phyloP scores from a whole-genome alignment of 2,888 invertebrate genomes.

The Hedychridium roseum region DNA sequence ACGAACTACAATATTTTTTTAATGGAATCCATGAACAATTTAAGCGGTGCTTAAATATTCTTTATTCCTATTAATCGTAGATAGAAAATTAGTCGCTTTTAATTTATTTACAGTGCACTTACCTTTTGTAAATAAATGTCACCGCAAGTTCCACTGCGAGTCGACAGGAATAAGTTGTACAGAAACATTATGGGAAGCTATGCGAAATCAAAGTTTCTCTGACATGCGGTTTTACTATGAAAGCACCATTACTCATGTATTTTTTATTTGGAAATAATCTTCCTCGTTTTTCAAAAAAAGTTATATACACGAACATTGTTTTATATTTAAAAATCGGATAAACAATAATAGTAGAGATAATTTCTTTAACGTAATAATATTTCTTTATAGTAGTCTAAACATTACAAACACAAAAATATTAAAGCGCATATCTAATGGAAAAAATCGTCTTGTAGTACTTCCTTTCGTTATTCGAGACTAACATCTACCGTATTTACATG shows the following conservation, averaged over 20 bases:
- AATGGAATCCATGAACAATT: too few relatives aligned
- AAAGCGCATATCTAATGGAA: constrained; percentile 40
- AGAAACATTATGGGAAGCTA: too few relatives aligned
- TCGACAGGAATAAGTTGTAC: too few relatives aligned
- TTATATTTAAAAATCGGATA: constrained; percentile 49
- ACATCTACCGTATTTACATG: constrained; percentile 38
- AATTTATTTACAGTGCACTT: too few relatives aligned
- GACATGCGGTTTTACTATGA: too few relatives aligned
- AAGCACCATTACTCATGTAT: constrained; percentile 59
- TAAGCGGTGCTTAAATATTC: too few relatives aligned
- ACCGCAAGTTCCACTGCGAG: too few relatives aligned
- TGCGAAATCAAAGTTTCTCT: too few relatives aligned
- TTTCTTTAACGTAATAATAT: constrained; percentile 50
- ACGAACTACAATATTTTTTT: too few relatives aligned
- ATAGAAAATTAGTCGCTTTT: too few relatives aligned
- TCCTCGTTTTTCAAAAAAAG: constrained; percentile 50
- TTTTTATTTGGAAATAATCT: constrained; percentile 56
- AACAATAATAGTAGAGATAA: constrained; percentile 47
- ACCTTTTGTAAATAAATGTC: too few relatives aligned
- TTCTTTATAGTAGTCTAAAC: constrained; percentile 41
- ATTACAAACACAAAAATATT: constrained; percentile 48
- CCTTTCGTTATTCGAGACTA: constrained; percentile 23
- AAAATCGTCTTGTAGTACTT: constrained; percentile 30
- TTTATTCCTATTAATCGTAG: too few relatives aligned
- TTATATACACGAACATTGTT: constrained; percentile 57